A percentile compares a stretch with the other conserved stretches of the same genome.
Evolutionary conservation across 2,797 vertebrate genomes (phyloP).

Genomic region (Okamejei kenojei): DNA sequence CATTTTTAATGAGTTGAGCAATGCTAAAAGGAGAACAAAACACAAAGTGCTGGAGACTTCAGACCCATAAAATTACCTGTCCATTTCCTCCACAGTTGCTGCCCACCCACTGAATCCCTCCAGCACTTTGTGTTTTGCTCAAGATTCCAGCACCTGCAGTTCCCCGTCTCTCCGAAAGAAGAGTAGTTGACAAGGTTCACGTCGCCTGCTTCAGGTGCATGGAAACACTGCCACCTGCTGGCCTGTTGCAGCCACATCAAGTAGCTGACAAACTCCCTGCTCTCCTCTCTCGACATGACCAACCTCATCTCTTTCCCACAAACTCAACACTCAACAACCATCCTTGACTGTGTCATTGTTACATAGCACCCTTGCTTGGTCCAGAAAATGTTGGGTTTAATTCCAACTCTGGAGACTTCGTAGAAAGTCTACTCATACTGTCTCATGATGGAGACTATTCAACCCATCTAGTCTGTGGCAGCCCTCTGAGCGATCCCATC

Average conservation of each 20-base stretch:
- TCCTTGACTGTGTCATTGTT: background rate
- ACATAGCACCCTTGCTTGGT: background rate
- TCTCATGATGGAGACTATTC: no score
- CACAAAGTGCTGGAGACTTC: no score
- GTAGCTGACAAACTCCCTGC: background rate
- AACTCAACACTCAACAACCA: background rate
- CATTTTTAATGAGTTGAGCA: background rate
- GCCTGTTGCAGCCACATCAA: background rate
- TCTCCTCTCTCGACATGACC: background rate
- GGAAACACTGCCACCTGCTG: background rate
- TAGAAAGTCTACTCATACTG: background rate
- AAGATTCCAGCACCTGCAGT: no score
- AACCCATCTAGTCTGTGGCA: no score
- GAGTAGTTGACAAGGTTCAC: background rate
- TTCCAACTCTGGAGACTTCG: background rate
- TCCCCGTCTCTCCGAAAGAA: background rate
- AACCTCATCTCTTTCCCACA: background rate
- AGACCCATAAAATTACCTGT: no score
- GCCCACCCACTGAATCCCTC: no score
- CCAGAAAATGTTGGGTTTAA: background rate
- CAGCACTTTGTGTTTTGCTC: no score
- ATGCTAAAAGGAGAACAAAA: background rate
- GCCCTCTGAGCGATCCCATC: no score
- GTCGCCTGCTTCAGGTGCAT: background rate
- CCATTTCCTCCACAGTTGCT: no score